Evolutionary conservation across 2,113 vertebrate species (phyloP), one percentile per base, ranked within the genome.

Genomic region (Chascanopsetta lugubris): DNA sequence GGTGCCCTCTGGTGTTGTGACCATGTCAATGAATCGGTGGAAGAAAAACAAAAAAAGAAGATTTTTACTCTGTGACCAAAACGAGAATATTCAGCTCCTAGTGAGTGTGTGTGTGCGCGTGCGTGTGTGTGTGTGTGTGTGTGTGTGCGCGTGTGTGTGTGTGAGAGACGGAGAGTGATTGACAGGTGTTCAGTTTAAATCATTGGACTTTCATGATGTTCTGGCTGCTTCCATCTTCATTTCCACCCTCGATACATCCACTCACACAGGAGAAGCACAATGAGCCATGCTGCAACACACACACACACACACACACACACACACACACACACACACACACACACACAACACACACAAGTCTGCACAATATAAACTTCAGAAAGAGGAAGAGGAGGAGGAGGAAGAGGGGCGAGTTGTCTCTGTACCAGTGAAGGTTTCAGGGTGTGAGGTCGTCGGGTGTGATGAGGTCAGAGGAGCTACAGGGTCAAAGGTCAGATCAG

Each of bases 1-100:
- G 90, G 86, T 89, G 87, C 83, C 89, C 87, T 88, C 89, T 90
- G 90, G 90, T 91, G 90, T 90, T 92, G 85, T 90, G 85, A 90
- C 67, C 45, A 87, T 85, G 90, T 89, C 80, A 89, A 89, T 86
- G 85, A 90, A 62, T 85, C 61, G 84, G 62, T 83, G 83, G 81
- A 88, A 89, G n/a, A n/a, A n/a, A n/a, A n/a, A n/a, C n/a, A n/a
- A n/a, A n/a, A n/a, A n/a, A n/a, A n/a, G n/a, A n/a, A n/a, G n/a
- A 75, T 18, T 20, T 45, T 73, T 85, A 30, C 83, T 82, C 82
- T 59, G 85, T 87, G 86, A 91, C 85, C 87, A 90, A 90, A 89
- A 82, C 45, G 77, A 84, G 75, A 88, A 62, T 65, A 74, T 83
- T 82, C 65, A 76, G 64, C 83, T 87, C 73, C 75, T 65, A n/a